Base-by-base conservation (phyloP, 2,113 vertebrate genomes). In the Albula goreensis region DNA sequence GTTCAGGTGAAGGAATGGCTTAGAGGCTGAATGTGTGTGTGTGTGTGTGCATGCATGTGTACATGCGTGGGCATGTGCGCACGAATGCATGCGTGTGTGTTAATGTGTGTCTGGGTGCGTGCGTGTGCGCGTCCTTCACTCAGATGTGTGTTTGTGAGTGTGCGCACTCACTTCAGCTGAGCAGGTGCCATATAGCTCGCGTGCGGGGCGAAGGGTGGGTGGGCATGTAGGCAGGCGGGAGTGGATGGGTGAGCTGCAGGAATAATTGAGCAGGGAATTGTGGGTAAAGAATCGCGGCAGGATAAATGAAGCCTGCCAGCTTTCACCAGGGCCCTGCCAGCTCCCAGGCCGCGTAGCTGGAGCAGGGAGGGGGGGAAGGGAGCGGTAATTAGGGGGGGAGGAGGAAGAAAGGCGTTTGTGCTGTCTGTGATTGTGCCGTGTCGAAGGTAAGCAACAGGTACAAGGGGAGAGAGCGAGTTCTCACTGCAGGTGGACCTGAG, bases 271-370 rank as follows among this genome's bases (percentile, higher is more conserved):
- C 49, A 8, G 89, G 70, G 60, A 79, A 83, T 78, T 78, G 86
- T 89, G 3, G 3, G 87, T 86, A 87, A 82, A 53, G 84, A 50
- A 87, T 81, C n/a, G 60, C 41, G 52, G 77, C 74, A 31, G 82
- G 86, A 70, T 87, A 80, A 80, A 84, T 87, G 74, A 87, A 84
- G 82, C 82, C 53, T 52, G 52, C 50, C 7, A 78, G 80, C 63
- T 57, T 83, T 57, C 25, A 11, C 19, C 85, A 81, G 84, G 83
- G 80, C n/a, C 79, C 82, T 81, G 89, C 81, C 88, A 91, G 85
- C 88, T 85, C 81, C 70, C 70, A 83, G 80, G 50, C 90, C 83
- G 17, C 31, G 87, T 74, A 77, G 9, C 80, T 17, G n/a, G 25
- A 83, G 81, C 57, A 57, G 86, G 53, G 25, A 41, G 78, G 49